Percentiles rank a stretch among this genome's conserved stretches.
These are phyloP conservation scores for Percopsis transmontana DNA, from an alignment of 2,113 vertebrate genomes.

Conservation along the genomic window DNA sequence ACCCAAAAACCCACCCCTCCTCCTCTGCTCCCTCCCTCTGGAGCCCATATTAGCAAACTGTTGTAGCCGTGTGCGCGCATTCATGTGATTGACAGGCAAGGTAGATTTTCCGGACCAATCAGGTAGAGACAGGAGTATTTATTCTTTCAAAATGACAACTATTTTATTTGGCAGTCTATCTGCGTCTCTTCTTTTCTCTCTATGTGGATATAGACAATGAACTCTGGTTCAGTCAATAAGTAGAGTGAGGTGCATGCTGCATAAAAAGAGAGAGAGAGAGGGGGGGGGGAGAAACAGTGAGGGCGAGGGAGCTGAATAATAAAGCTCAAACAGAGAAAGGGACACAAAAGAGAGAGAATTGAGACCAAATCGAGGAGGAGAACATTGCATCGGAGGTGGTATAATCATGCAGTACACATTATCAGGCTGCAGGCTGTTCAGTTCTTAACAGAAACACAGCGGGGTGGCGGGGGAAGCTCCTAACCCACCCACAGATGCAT, in stretches of 20 bases:
- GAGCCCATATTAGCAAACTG: no score
- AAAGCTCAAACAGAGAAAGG: conserved; percentile 16
- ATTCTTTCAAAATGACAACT: background rate
- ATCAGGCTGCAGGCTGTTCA: conserved; percentile 70
- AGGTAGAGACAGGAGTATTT: no score
- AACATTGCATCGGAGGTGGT: conserved; percentile 70
- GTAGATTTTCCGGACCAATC: no score
- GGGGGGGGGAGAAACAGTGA: background rate
- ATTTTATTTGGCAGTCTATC: background rate
- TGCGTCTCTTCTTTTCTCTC: background rate
- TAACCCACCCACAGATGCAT: conserved; percentile 66
- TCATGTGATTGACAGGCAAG: no score
- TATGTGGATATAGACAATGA: conserved; percentile 8
- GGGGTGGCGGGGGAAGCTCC: conserved; percentile 66
- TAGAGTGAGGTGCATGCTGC: no score
- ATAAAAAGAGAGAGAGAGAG: background rate
- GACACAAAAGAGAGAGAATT: conserved; percentile 43
- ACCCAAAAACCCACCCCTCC: no score
- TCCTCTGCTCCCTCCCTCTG: no score
- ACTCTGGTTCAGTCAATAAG: conserved; percentile 35
- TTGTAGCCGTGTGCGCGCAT: no score
- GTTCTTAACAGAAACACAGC: conserved; percentile 71
- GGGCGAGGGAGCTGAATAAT: conserved; percentile 4
- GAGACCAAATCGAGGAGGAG: conserved; percentile 37
- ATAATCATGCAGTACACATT: conserved; percentile 76